These are phyloP conservation scores for Meiosimyza decipiens DNA, from an alignment of 2,888 invertebrate species.

Conservation along the genomic window DNA sequence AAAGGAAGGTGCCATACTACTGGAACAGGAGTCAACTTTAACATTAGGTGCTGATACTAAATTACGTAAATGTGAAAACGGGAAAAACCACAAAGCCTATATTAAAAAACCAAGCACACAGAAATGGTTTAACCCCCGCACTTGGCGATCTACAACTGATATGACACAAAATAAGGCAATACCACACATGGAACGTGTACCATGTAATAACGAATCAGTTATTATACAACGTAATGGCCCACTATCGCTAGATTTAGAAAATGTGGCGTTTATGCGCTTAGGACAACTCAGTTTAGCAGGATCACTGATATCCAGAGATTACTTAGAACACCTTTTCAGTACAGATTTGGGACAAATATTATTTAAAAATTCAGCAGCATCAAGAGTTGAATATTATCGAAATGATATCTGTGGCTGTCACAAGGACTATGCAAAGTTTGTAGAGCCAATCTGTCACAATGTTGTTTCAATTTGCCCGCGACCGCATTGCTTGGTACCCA, in stretches of 20 bases:
- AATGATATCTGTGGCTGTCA: conserved; percentile 64
- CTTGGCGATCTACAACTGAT: conserved; percentile 52
- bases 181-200: conserved; percentile 61
- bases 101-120: conserved; percentile 50
- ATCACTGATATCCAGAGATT: conserved; percentile 54
- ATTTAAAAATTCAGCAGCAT: conserved; percentile 56
- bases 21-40: conserved; percentile 55
- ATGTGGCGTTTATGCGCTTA: conserved; percentile 54
- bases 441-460: conserved; percentile 60
- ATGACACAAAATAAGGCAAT: conserved; percentile 43
- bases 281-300: conserved; percentile 60
- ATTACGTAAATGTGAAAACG: conserved; percentile 50
- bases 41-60: conserved; percentile 45
- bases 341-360: conserved; percentile 61
- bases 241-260: conserved; percentile 59
- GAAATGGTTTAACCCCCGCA: conserved; percentile 63
- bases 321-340: conserved; percentile 55
- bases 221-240: conserved; percentile 54
- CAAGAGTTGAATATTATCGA: conserved; percentile 56
- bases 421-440: conserved; percentile 50
- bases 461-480: conserved; percentile 52
- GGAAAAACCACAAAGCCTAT: conserved; percentile 48
- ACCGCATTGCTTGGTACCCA: conserved; percentile 61
- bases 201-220: conserved; percentile 62
- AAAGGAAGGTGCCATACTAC: conserved; percentile 55